Evolutionary conservation across 2,888 invertebrate genomes (phyloP).

Genomic region (Limnephilus auricula): DNA sequence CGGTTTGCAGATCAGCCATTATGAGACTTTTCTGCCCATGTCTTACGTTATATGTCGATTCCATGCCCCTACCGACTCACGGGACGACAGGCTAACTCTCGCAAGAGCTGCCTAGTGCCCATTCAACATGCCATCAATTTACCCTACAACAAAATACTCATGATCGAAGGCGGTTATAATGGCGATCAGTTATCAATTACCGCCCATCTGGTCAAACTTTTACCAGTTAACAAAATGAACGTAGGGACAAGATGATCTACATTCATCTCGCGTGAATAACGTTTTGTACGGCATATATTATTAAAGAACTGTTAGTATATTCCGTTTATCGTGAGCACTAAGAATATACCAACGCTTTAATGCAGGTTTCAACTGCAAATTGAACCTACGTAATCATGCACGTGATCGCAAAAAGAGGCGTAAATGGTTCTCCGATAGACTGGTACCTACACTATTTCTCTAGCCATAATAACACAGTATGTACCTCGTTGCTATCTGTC

Average conservation of each 20-base stretch:
- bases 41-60: too few relatives aligned
- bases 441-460: background rate
- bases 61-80: too few relatives aligned
- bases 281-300: background rate
- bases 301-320: background rate
- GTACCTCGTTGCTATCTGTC: background rate
- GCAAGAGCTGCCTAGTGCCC: too few relatives aligned
- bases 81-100: too few relatives aligned
- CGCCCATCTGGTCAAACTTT: background rate
- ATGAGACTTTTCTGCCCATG: too few relatives aligned
- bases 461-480: too few relatives aligned
- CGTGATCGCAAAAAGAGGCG: background rate
- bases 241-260: background rate
- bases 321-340: background rate
- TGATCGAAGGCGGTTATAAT: too few relatives aligned
- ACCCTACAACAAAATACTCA: too few relatives aligned
- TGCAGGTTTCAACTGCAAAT: background rate
- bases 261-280: background rate
- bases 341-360: background rate
- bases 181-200: background rate
- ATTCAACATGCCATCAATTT: background rate
- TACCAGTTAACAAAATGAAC: background rate
- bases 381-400: background rate
- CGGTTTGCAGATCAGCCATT: too few relatives aligned
- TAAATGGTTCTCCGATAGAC: background rate